Conservation (phyloP, 2,888 invertebrate genomes). For the Dromius quadrimaculatus region DNA sequence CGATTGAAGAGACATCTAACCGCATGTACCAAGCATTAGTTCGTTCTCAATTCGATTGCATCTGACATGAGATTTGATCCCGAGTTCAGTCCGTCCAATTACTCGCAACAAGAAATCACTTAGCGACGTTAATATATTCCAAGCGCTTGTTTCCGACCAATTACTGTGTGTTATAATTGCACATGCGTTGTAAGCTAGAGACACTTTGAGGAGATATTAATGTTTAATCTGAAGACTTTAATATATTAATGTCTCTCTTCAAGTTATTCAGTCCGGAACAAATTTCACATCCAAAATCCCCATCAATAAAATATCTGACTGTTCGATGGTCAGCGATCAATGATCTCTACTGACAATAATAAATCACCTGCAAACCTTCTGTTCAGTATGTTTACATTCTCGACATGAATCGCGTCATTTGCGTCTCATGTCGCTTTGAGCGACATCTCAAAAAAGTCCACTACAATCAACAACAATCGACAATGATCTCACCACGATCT, state of each 20-base stretch:
- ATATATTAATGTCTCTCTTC: neutral
- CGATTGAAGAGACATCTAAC: constrained; percentile 7
- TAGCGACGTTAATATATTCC: constrained; percentile 47
- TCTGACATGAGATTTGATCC: constrained; percentile 21
- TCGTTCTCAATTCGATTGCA: constrained; percentile 21
- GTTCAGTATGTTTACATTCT: constrained; percentile 24
- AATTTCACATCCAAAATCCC: constrained; percentile 11
- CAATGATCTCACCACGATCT: neutral
- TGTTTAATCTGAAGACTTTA: constrained; percentile 1
- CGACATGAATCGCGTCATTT: constrained; percentile 32
- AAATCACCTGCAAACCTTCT: constrained; percentile 24
- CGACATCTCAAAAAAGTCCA: constrained; percentile 18
- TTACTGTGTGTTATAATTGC: constrained; percentile 32
- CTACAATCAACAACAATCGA: neutral
- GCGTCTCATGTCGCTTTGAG: constrained; percentile 15
- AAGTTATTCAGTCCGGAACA: neutral
- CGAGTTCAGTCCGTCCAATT: constrained; percentile 40
- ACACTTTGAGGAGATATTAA: constrained; percentile 12
- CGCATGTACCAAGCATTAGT: constrained; percentile 12
- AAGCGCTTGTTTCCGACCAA: constrained; percentile 38
- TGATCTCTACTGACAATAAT: constrained; percentile 12
- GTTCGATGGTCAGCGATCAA: neutral
- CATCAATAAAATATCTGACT: constrained; percentile 6
- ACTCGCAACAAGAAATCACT: constrained; percentile 44
- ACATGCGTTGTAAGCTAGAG: constrained; percentile 11